Evolutionary conservation across 2,113 vertebrate genomes (phyloP), one percentile per base, ranked within the genome.

Genomic region (Brachyhypopomus occidentalis): DNA sequence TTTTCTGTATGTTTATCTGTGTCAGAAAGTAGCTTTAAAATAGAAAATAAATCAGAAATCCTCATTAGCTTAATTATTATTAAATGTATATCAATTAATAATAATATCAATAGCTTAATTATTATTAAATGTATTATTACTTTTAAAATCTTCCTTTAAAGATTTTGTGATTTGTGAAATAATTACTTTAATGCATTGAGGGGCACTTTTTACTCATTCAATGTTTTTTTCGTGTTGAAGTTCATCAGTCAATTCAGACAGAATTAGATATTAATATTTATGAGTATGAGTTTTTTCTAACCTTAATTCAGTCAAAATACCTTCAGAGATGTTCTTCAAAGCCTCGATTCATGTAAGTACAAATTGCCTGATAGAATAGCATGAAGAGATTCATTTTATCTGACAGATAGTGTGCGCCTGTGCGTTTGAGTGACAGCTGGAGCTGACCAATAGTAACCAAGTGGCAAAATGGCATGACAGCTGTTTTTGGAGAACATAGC

Each of bases 381-480:
- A 59, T 67, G 41, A 41, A 45, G 34, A 48, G 17, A 2, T 30
- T 11, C 17, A 22, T 19, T 22, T 16, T 58, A 58, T 52, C 67
- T 80, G 69, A 63, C 72, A 48, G 63, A 41, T 22, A 17, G 19
- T 41, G 66, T 70, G 66, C 64, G 8, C 73, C 58, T 60, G 5
- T 20, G 59, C 63, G 48, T 78, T 62, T 55, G 83, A 12, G 72
- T 76, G 58, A 23, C 23, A 72, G 67, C 67, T 70, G 56, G 23
- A 41, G 8, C 2, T 58, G 36, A 82, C 80, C 76, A 79, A 85
- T 72, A 67, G 60, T 38, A 11, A 34, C 69, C 0, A 66, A 70
- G 25, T 27, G 48, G 76, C 14, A 72, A 72, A 83, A 66, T 82
- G 79, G 62, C 85, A 75, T 82, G 84, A 80, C 81, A 79, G 80